phyloP scores from a whole-genome alignment of 30 jellyfish, hydroid and myxozoan species.

The Aurelia sp. region DNA sequence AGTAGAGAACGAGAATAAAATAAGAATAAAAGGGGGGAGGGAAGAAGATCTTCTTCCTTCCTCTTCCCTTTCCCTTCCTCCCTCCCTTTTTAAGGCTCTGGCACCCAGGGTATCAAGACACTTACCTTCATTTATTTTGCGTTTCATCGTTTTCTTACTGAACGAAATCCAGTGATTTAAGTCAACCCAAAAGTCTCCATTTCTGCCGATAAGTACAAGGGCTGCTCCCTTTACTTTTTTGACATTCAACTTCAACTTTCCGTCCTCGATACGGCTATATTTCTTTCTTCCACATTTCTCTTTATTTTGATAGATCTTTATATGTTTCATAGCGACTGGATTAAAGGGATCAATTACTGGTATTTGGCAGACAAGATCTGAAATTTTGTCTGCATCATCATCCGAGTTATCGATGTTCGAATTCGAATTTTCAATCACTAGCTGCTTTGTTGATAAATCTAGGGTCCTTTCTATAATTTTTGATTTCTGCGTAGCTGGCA shows the following conservation, averaged over 20 bases:
- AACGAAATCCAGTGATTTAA: conserved; percentile 18
- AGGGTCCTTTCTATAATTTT: too few relatives aligned
- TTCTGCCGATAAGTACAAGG: neutral
- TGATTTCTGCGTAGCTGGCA: too few relatives aligned
- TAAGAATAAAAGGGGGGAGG: too few relatives aligned
- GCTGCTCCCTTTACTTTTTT: conserved; percentile 21
- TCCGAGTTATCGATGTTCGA: neutral
- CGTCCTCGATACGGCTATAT: conserved; percentile 14
- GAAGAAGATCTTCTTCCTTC: too few relatives aligned
- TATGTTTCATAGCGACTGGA: conserved; percentile 17
- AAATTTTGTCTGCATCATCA: too few relatives aligned
- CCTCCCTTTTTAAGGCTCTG: too few relatives aligned
- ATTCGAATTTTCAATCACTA: neutral
- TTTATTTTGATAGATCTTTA: neutral
- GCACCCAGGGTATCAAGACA: too few relatives aligned
- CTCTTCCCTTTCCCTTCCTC: too few relatives aligned
- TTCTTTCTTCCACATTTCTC: conserved; percentile 4
- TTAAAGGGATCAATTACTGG: conserved; percentile 36
- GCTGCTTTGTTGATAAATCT: neutral
- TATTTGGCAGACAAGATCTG: conserved; percentile 24
- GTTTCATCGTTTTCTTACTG: neutral
- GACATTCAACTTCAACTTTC: conserved; percentile 6
- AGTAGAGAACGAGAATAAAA: too few relatives aligned
- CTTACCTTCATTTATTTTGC: conserved; percentile 6
- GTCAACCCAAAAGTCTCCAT: conserved; percentile 26